Base-by-base conservation (phyloP, 2,797 vertebrate genomes). In the Chelon labrosus region DNA sequence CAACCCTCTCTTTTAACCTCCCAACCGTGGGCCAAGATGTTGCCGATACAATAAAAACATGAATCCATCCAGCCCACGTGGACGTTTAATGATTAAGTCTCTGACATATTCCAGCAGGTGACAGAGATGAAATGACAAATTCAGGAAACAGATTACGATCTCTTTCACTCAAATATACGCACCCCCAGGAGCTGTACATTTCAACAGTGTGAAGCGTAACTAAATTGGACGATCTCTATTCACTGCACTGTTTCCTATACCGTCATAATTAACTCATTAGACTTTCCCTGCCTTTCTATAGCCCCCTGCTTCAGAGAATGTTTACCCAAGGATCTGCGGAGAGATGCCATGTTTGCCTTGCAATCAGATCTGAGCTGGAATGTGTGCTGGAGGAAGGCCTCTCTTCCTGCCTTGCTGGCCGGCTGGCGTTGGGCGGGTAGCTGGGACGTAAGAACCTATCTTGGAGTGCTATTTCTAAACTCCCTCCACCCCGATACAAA, bases 351-450 rank as follows among this genome's bases (percentile, higher is more conserved):
- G 89, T 94, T 94, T 93, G 89, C 89, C 86, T 90, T 93, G 92
- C 92, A 93, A 93, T 93, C 83, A 90, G 91, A 95, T 91, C 89
- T 84, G 84, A 91, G 89, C 88, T 80, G 86, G 84, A 87, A 89
- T 88, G 84, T 73, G 77, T 77, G 83, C 84, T 77, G 67, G 73
- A 77, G 66, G 70, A 79, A 75, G 85, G 84, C 77, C 77, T 72
- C 70, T 84, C 84, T 86, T 85, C 75, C 81, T 86, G 78, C 74
- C 66, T 73, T 3, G 60, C 47, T 82, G 67, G 52, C 75, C 79
- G 74, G 65, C 53, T 80, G 79, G 57, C 47, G 50, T 59, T 74
- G 80, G 79, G 76, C 66, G 75, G 82, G 73, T 81, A 63, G 69
- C 55, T 65, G 68, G 82, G 77, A 50, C 35, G 49, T 65, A 61